Evolutionary conservation across 2,113 vertebrate genomes (phyloP).

Genomic region (Tyto alba): DNA sequence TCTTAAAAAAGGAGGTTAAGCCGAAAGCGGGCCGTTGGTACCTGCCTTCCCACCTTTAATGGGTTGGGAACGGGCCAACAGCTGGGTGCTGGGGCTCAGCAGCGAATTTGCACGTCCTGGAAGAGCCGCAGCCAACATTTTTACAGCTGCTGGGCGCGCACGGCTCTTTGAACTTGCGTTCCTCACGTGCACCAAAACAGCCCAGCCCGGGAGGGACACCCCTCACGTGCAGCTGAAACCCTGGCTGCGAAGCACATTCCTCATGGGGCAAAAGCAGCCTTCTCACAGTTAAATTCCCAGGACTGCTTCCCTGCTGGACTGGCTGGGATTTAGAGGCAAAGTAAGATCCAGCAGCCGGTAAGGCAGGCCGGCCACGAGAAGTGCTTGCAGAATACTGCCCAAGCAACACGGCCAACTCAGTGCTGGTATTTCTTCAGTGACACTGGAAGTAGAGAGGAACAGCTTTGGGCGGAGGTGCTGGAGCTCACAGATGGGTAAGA

Average conservation of each 20-base stretch:
- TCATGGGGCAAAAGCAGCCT: neutral
- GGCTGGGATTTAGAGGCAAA: neutral
- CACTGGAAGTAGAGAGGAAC: neutral
- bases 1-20: neutral
- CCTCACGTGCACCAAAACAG: fast-evolving
- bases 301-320: neutral
- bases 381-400: fast-evolving
- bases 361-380: neutral
- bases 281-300: neutral
- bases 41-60: neutral
- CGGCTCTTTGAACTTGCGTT: neutral
- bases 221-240: neutral
- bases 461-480: neutral
- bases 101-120: neutral
- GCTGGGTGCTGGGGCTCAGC: neutral
- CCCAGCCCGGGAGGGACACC: neutral
- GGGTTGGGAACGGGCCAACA: neutral
- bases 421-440: neutral
- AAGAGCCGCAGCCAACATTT: neutral
- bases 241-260: neutral
- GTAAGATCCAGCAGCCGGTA: neutral
- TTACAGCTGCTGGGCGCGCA: neutral
- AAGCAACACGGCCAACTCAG: neutral
- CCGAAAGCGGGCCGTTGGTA: neutral
- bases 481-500: neutral